These are phyloP conservation scores for Mionectes olivaceus DNA, from an alignment of 2,797 vertebrate genomes.

Conservation along the genomic window DNA sequence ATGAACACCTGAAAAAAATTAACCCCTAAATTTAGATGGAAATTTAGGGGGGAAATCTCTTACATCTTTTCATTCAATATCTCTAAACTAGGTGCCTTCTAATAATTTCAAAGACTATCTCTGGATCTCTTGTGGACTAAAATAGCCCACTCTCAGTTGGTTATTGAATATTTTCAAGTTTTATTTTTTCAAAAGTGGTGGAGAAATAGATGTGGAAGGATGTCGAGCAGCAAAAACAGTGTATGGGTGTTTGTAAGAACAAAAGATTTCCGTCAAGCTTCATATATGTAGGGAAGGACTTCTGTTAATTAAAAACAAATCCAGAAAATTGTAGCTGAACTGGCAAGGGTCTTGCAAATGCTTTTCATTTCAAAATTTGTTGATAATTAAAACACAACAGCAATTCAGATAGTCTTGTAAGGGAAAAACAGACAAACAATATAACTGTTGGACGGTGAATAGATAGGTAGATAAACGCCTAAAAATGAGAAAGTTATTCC, in stretches of 20 bases:
- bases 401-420: constrained; percentile 4
- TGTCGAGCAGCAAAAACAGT: constrained; percentile 7
- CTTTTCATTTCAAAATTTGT: constrained; percentile 33
- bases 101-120: not conserved
- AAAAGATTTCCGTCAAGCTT: constrained; percentile 43
- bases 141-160: not conserved
- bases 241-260: constrained; percentile 6
- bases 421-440: not conserved
- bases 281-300: not conserved
- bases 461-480: not conserved
- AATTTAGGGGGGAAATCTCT: not conserved
- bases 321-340: constrained; percentile 44
- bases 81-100: not conserved
- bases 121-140: not conserved
- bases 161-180: not conserved
- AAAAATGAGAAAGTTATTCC: not conserved
- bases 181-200: not conserved
- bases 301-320: constrained; percentile 56
- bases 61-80: not conserved
- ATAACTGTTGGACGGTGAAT: not conserved
- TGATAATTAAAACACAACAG: constrained; percentile 8
- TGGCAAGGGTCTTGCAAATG: constrained; percentile 1
- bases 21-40: not conserved
- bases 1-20: not conserved
- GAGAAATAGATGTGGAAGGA: constrained; percentile 9